Conservation (phyloP, 2,888 invertebrate genomes). For the Aquatica leii region DNA sequence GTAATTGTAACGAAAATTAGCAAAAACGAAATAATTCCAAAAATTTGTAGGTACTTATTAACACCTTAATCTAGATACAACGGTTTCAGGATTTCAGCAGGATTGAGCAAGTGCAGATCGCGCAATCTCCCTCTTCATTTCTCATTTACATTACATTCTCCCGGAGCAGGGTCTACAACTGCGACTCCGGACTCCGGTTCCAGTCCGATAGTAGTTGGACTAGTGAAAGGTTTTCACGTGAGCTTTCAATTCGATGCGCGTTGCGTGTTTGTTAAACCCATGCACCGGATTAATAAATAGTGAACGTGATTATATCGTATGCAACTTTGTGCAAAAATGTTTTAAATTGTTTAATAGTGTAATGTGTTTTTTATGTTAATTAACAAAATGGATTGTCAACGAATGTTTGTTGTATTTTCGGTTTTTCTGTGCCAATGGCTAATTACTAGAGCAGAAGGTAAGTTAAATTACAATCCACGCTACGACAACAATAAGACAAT, state of each 20-base stretch:
- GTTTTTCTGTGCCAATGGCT: constrained; percentile 21
- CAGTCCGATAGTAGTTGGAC: constrained; percentile 32
- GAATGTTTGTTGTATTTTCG: constrained; percentile 22
- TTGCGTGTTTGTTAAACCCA: constrained; percentile 15
- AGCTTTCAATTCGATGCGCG: constrained; percentile 27
- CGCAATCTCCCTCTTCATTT: constrained; percentile 37
- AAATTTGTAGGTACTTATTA: constrained; percentile 33
- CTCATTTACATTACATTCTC: constrained; percentile 36
- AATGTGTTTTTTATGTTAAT: constrained; percentile 12
- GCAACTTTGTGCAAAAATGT: background rate
- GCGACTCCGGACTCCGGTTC: constrained; percentile 32
- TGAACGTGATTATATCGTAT: constrained; percentile 18
- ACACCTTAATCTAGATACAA: constrained; percentile 31
- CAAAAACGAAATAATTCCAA: constrained; percentile 23
- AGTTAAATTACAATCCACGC: constrained; percentile 13
- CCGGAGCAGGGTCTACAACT: constrained; percentile 35
- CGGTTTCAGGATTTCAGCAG: constrained; percentile 33
- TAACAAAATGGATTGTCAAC: constrained; percentile 8
- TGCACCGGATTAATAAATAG: constrained; percentile 16
- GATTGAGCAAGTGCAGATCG: constrained; percentile 36
- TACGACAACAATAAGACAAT: background rate
- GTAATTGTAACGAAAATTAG: no score
- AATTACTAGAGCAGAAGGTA: constrained; percentile 30
- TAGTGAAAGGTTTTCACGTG: constrained; percentile 20
- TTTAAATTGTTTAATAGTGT: constrained; percentile 15